Evolutionary conservation across 2,888 invertebrate genomes (phyloP).

Genomic region (Tachystola acroxantha): DNA sequence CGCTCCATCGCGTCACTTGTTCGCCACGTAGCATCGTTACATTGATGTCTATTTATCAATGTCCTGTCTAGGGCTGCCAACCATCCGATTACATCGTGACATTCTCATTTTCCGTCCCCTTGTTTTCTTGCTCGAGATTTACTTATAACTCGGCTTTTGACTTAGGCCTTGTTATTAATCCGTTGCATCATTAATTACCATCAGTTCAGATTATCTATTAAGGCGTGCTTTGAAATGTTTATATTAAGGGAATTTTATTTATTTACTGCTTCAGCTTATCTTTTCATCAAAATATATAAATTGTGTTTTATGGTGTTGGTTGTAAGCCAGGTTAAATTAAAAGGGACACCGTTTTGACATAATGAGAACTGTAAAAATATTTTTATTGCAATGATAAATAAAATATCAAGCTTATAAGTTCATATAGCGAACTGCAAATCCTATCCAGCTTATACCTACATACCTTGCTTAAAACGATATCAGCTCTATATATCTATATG

Average conservation of each 20-base stretch:
- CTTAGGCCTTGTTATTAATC: slow-evolving; percentile 54
- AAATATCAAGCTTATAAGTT: no score
- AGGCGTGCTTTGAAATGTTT: slow-evolving; percentile 5
- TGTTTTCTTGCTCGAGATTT: slow-evolving; percentile 41
- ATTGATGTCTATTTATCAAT: slow-evolving; percentile 62
- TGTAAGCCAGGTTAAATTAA: no score
- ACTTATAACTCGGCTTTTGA: slow-evolving; percentile 71
- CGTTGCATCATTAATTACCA: slow-evolving; percentile 64
- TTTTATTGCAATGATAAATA: no score
- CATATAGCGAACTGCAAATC: no score
- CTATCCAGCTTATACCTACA: no score
- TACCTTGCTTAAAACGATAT: no score
- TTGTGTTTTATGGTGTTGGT: no score
- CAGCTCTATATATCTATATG: no score
- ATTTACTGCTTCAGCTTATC: no score
- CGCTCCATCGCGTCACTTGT: slow-evolving; percentile 11
- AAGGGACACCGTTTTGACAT: no score
- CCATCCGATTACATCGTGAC: slow-evolving; percentile 70
- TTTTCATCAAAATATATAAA: no score
- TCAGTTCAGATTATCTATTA: slow-evolving; percentile 21
- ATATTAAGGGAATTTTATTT: slow-evolving; percentile 1
- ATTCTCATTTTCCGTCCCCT: slow-evolving; percentile 57
- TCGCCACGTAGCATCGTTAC: slow-evolving; percentile 16
- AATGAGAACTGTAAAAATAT: no score
- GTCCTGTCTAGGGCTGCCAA: slow-evolving; percentile 52